Evolutionary conservation across 1,140 invertebrate genomes (phyloP), one percentile per base, ranked within the genome.

Genomic region (Drosophila tristis): DNA sequence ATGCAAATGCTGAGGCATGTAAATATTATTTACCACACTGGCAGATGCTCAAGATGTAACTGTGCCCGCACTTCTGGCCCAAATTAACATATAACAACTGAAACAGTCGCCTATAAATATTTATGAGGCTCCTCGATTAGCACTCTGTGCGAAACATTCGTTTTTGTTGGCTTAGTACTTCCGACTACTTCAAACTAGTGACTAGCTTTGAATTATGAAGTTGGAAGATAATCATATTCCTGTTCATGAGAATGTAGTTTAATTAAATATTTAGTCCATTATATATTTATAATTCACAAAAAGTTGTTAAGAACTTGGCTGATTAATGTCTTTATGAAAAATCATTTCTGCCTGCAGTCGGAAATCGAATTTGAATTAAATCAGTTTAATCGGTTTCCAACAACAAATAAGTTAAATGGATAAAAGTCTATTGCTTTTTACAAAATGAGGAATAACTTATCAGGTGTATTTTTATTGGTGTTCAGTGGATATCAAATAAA

Each of bases 21-120:
- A 87, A 87, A 89, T 87, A 87, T 68, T 79, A 87, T 82, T 87
- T 87, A 87, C 82, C 82, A 74, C 82, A 87, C 67, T 70, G 71
- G 61, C 82, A 87, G 82, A 89, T 87, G 84, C 84, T 87, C 71
- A 74, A 87, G 75, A 82, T 79, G 67, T 72, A 82, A 89, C 79
- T 89, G 73, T 77, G 66, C 73, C 73, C 61, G 48, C 66, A 77
- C 78, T 77, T 81, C 78, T 55, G 29, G 26, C 60, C 75, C 60
- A 66, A 87, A 87, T 87, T 87, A 87, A 78, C 82, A 87, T 87
- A 87, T 60, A 79, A 87, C 82, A 89, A 82, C 71, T 89, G 77
- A 81, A 66, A 43, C 82, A 86, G 84, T 76, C 70, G 63, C 77
- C 78, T 70, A 87, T 89, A 89, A 68, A 87, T 87, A 89, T 89